Base-by-base conservation (phyloP, 2,797 vertebrate genomes). In the Hoplostethus atlanticus region DNA sequence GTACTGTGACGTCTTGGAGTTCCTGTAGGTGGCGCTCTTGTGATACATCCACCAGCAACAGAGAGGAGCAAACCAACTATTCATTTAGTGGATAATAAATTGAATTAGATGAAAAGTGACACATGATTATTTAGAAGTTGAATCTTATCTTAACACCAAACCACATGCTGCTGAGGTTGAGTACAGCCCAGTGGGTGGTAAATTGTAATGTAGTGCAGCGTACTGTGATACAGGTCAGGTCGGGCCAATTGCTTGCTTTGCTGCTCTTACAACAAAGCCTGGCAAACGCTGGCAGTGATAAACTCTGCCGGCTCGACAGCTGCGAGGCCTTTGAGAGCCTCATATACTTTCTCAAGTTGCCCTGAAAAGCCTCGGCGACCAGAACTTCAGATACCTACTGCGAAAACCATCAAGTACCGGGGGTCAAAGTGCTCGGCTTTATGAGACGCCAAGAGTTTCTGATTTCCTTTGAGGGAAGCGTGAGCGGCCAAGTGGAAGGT, bases 401-500 rank as follows among this genome's bases (percentile, higher is more conserved):
- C 71, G 67, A 85, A 89, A 80, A 74, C 56, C 65, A 84, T 84
- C 63, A 73, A 68, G 61, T 53, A 53, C 59, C 25, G 12, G 21
- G 21, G 78, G 71, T 67, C 64, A 76, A 79, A 87, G 76, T 48
- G 77, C 86, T 81, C 74, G 73, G 63, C 71, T 85, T 87, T 84
- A 86, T 17, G 84, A 81, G 61, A 54, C 63, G 74, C 73, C 60
- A 74, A 69, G 72, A 66, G 72, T 77, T 59, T 87, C 71, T 59
- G 68, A 83, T 86, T 84, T 86, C 81, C 73, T 80, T n/a, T 2
- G n/a, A 53, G 56, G 16, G 57, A 15, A 17, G 60, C 16, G 30
- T 61, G 70, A 82, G 73, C 30, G 13, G 71, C 81, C 85, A 82
- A 90, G 77, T 79, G 79, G 80, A 90, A 92, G 89, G 90, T 90